Percentiles rank a stretch among this genome's conserved stretches.
These are phyloP conservation scores for Crenuchus spilurus DNA, from an alignment of 2,797 vertebrate species.

Conservation along the genomic window DNA sequence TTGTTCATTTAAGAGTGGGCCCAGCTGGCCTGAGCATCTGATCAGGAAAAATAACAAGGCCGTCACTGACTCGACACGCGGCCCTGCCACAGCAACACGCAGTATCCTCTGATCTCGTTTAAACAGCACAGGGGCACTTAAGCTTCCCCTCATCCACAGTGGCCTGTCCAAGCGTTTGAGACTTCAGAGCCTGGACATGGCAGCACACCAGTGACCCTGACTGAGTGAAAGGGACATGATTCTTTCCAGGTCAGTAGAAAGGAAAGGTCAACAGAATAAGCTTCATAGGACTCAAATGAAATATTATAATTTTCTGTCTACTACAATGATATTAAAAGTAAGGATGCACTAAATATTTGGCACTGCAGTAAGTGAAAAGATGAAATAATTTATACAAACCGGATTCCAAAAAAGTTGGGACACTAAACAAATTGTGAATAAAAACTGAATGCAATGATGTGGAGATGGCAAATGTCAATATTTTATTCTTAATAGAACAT, in stretches of 20 bases:
- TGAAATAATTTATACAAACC: too few species aligned
- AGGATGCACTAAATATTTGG: too few species aligned
- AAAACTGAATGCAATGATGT: too few species aligned
- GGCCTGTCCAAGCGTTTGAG: background rate
- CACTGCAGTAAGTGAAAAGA: too few species aligned
- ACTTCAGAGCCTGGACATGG: background rate
- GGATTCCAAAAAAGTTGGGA: too few species aligned
- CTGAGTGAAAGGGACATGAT: conserved; percentile 5
- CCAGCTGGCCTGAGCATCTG: conserved; percentile 3
- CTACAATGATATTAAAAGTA: too few species aligned
- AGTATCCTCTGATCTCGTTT: background rate
- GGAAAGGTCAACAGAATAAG: background rate
- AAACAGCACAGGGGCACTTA: background rate
- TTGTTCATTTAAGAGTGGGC: background rate
- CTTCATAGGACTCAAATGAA: background rate
- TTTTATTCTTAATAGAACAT: too few species aligned
- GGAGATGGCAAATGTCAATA: too few species aligned
- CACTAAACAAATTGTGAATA: too few species aligned
- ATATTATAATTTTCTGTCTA: too few species aligned
- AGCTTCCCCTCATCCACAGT: background rate
- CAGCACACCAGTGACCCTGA: background rate
- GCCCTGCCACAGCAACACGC: background rate
- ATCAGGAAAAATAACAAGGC: conserved; percentile 20
- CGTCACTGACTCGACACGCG: background rate
- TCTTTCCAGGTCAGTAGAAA: conserved; percentile 19